These are phyloP conservation scores for Catharus ustulatus DNA, from an alignment of 2,797 vertebrate genomes.

Conservation along the genomic window DNA sequence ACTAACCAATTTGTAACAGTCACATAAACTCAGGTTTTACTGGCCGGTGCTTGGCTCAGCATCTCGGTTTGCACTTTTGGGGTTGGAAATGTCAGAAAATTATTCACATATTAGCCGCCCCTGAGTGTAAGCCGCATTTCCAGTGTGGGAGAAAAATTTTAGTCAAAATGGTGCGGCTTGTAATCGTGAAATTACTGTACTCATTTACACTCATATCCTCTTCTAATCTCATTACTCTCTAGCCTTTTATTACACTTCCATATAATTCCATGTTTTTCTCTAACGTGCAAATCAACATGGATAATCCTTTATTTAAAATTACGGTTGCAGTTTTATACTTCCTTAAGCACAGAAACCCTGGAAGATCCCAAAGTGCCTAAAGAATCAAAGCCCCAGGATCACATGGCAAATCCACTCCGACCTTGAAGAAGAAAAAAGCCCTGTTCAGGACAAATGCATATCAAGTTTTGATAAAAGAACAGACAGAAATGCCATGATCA, in stretches of 20 bases:
- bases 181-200: neutral
- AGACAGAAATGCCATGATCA: neutral
- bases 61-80: too few relatives aligned
- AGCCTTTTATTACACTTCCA: neutral
- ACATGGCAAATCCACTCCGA: neutral
- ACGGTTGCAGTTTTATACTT: neutral
- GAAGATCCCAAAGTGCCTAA: neutral
- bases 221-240: neutral
- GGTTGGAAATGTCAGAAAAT: too few relatives aligned
- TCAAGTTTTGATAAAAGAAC: neutral
- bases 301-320: neutral
- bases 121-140: too few relatives aligned
- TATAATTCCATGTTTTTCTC: neutral
- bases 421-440: neutral
- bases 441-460: neutral
- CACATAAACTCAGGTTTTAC: too few relatives aligned
- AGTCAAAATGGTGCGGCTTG: too few relatives aligned
- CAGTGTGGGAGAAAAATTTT: too few relatives aligned
- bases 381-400: neutral
- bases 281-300: neutral
- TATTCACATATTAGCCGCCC: too few relatives aligned
- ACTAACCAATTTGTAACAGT: too few relatives aligned
- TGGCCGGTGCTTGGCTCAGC: too few relatives aligned
- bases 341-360: neutral
- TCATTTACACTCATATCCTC: neutral